These are phyloP conservation scores for Acromyrmex echinatior DNA, from an alignment of 1,140 invertebrate species.

Conservation along the genomic window DNA sequence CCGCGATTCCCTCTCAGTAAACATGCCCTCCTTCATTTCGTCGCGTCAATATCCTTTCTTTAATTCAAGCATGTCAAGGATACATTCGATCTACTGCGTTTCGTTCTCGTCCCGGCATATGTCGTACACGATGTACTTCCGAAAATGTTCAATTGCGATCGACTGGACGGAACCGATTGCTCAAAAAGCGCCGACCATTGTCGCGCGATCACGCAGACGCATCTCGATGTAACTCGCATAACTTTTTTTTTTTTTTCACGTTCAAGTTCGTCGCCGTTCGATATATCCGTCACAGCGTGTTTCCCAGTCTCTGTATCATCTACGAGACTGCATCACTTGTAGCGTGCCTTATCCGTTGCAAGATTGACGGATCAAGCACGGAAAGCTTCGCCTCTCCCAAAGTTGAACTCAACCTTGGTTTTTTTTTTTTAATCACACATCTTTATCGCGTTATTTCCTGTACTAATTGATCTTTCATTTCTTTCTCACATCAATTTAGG, in stretches of 20 bases:
- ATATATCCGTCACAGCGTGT: constrained; percentile 21
- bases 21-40: neutral
- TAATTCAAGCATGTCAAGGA: constrained; percentile 12
- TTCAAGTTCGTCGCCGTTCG: constrained; percentile 52
- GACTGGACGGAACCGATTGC: constrained; percentile 16
- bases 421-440: neutral
- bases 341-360: neutral
- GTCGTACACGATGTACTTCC: neutral
- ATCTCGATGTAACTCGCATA: neutral
- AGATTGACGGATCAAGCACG: neutral
- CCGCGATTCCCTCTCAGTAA: neutral
- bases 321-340: neutral
- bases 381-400: constrained; percentile 3
- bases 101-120: neutral
- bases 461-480: neutral
- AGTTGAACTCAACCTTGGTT: constrained; percentile 3
- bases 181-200: constrained; percentile 25
- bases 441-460: neutral
- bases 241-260: constrained; percentile 30
- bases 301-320: constrained; percentile 3
- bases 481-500: neutral
- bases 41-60: constrained; percentile 3
- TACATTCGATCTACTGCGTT: neutral
- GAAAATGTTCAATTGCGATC: constrained; percentile 26
- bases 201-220: constrained; percentile 46